Evolutionary conservation across 2,797 vertebrate species (phyloP), one percentile per base, ranked within the genome.

Genomic region (Hyperoplus immaculatus): DNA sequence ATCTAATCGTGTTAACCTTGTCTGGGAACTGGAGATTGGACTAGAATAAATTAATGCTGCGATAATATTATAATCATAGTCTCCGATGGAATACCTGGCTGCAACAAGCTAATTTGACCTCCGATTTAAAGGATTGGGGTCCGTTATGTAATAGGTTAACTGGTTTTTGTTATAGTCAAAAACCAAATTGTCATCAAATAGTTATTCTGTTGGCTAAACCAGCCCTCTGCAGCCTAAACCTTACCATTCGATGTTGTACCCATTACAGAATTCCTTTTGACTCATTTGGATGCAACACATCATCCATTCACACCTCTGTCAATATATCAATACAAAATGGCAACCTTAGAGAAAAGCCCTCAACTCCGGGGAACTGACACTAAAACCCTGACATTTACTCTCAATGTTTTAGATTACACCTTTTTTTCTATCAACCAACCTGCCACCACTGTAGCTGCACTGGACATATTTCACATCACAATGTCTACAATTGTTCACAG

Each of bases 381-480:
- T 43, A 51, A 77, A n/a, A 57, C 8, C 29, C 41, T 71, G 29
- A 72, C 43, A 65, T 75, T 77, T 63, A 58, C 47, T 51, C 36
- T 45, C 29, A 45, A 50, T 62, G 68, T 4, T 69, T 72, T 8
- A 62, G n/a, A 70, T 47, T 3, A 55, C 53, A 76, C 46, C 66
- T 62, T 45, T 69, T 74, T 65, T 11, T 49, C 78, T 16, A 45
- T 57, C 15, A 29, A n/a, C 43, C 15, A 16, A 72, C 66, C 60
- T 61, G 29, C 29, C 29, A 29, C 45, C 9, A 4, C 13, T n/a
- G 13, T n/a, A 14, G 46, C 41, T 53, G 36, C 16, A 50, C 47
- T 42, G 50, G 1, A 53, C 59, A 72, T 41, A 56, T 69, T 43
- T 75, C 72, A 29, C 29, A 47, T 67, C 64, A 59, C 36, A 8